phyloP scores from a whole-genome alignment of 1,140 invertebrate genomes.

The Drosophila sproati region DNA sequence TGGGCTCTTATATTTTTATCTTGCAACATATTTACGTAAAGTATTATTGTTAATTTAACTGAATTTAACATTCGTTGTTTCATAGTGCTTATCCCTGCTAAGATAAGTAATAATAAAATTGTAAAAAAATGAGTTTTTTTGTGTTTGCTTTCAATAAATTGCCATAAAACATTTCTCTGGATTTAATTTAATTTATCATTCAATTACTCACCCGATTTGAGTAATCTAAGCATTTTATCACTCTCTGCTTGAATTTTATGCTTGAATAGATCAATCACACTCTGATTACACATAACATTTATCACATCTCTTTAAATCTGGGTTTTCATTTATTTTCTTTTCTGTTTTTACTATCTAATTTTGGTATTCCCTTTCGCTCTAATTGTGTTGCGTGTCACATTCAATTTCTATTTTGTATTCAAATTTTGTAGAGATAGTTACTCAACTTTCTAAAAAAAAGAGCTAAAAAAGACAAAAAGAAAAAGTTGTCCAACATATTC shows the following conservation, averaged over 20 bases:
- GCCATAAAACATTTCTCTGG: no score
- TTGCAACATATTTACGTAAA: no score
- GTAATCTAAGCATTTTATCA: constrained; percentile 6
- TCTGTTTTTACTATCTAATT: constrained; percentile 20
- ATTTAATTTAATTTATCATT: no score
- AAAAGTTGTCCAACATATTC: not conserved
- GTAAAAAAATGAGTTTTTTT: not conserved
- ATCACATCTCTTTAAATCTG: not conserved
- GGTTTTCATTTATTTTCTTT: not conserved
- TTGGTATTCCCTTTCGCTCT: constrained; percentile 46
- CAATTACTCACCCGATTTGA: not conserved
- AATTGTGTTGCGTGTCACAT: constrained; percentile 66
- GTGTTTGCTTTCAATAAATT: not conserved
- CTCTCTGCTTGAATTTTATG: not conserved
- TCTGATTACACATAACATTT: not conserved
- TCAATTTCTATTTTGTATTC: constrained; percentile 52
- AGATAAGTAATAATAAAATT: no score
- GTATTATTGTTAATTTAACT: no score
- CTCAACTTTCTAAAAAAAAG: constrained; percentile 35
- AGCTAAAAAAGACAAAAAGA: not conserved
- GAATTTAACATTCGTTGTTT: no score
- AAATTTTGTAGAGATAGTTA: constrained; percentile 48
- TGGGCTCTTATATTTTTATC: no score
- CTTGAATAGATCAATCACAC: constrained; percentile 8
- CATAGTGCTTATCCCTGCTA: no score